Evolutionary conservation across 37 sponge, comb jelly and placozoan species (phyloP), one percentile per base, ranked within the genome.

Genomic region (Eunapius fragilis): DNA sequence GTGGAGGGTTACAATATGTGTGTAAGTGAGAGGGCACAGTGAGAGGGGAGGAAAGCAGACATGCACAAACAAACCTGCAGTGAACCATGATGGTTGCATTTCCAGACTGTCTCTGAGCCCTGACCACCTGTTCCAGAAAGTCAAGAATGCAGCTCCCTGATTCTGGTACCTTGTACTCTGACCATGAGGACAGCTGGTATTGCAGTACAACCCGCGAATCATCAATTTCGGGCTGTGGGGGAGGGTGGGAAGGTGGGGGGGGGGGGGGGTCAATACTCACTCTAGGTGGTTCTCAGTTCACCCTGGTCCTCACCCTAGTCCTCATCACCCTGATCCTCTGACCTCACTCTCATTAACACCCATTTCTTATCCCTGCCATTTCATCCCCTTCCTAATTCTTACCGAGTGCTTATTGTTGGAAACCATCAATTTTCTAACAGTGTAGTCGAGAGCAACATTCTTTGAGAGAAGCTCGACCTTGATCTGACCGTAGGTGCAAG

Each of bases 81-180:
- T 97, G 97, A 27, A 94, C 93, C 17, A 91, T 70, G 28, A 97
- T 86, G 41, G 97, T 89, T 69, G 87, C 91, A 87, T 97, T 87
- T 31, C 97, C 91, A 76, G 89, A 87, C 45, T 87, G 87, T 75
- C 79, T 86, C 84, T 97, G 97, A 2, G 37, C 78, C 30, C 90
- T 74, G 48, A 67, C 47, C 34, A 97, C 92, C 79, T 94, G 93
- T 27, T 88, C 93, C 11, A 97, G 85, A 70, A 97, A 86, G 79
- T 97, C 97, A n/a, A 97, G 75, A 85, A 97, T 90, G 67, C 91
- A 85, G 0, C 87, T 81, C 23, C 95, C 92, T 5, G 58, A 69
- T 13, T 68, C 37, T 71, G 97, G 95, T 14, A 86, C 87, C 31
- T 92, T 91, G 45, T 80, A 68, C 82, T 92, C 94, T 17, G 97